phyloP scores from a whole-genome alignment of 1,140 invertebrate species.

The Ceratitis capitata region DNA sequence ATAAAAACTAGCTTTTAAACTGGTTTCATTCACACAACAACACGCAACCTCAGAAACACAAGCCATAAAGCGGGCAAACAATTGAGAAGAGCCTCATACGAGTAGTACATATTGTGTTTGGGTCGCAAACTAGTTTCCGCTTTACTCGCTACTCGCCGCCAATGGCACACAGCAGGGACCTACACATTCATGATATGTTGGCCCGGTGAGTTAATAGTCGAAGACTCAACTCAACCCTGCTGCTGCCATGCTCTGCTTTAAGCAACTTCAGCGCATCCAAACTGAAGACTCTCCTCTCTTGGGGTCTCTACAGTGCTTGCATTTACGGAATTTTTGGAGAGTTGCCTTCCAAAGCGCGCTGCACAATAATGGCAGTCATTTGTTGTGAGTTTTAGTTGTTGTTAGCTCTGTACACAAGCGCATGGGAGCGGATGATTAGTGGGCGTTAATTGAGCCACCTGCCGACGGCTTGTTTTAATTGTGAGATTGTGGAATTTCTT shows the following conservation, averaged over 20 bases:
- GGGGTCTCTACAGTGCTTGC: neutral
- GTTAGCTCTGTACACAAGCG: neutral
- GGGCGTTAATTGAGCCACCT: neutral
- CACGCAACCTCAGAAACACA: too few relatives aligned
- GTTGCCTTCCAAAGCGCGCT: neutral
- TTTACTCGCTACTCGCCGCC: neutral
- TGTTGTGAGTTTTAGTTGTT: neutral
- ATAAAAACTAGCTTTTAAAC: neutral
- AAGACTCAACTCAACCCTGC: neutral
- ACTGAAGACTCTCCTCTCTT: neutral
- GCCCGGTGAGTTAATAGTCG: neutral
- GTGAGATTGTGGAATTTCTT: too few relatives aligned
- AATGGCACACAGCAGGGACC: neutral
- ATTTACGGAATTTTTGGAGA: too few relatives aligned
- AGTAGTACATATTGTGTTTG: too few relatives aligned
- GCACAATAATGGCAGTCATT: neutral
- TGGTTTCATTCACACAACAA: too few relatives aligned
- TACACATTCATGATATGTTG: neutral
- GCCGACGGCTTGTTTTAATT: conserved; percentile 15
- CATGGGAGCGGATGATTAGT: neutral
- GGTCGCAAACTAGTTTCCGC: neutral
- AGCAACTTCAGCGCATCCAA: neutral
- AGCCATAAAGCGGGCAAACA: neutral
- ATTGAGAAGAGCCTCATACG: too few relatives aligned
- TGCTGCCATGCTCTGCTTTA: neutral